Evolutionary conservation across 1,140 invertebrate genomes (phyloP), one percentile per base, ranked within the genome.

Genomic region (Sogatella furcifera): DNA sequence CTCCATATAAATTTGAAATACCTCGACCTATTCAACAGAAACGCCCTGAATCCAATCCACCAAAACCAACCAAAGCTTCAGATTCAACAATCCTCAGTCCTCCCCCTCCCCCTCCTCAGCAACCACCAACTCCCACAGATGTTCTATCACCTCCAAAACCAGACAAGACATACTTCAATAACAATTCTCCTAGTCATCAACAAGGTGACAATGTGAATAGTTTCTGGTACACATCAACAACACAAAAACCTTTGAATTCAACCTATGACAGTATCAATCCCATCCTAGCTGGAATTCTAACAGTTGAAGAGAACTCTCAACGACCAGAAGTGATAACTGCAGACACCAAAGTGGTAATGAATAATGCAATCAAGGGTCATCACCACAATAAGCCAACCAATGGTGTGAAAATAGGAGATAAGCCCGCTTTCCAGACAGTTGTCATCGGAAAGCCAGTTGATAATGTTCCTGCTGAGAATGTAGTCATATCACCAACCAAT

Each of bases 1-100:
- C 69, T 49, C 71, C 71, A 53, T 71, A 72, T 55, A 69, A 67
- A 58, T 70, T 70, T 65, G 70, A 71, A 65, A 57, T 63, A 21
- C 67, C 69, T 41, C 38, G 52, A 34, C 58, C 60, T 55, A 43
- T 61, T 8, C 54, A 42, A 61, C 56, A 31, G 28, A 64, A 60
- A 68, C 52, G 57, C 62, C 57, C 59, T 31, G 43, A 9, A 28
- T 34, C 17, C 6, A 21, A 17, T 38, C 46, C 57, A n/a, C 43
- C 9, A n/a, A n/a, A n/a, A 57, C 22, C 55, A 34, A 43, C 60
- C 21, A 57, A 60, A 19, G 54, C 65, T n/a, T 61, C 59, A 56
- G 46, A 49, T 19, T 19, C 15, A 10, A 9, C 46, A 49, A 49
- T 49, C 8, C 15, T 49, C 28, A 42, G 28, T 21, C 55, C 63